Base-by-base conservation (phyloP, 2,113 vertebrate species). In the Perognathus longimembris region DNA sequence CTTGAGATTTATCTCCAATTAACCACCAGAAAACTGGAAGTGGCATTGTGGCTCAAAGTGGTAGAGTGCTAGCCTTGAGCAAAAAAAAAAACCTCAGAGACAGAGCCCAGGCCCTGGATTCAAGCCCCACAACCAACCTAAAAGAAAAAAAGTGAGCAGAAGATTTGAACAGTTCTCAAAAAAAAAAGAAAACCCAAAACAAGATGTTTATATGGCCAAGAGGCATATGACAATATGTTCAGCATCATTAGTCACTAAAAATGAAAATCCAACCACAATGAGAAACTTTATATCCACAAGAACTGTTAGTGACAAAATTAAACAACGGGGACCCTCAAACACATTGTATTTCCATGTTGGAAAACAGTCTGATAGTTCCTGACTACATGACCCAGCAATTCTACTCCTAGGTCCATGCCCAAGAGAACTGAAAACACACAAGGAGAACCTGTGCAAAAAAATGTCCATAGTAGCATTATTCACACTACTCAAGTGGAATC, bases 321-420 rank as follows among this genome's bases (percentile, higher is more conserved):
- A 66, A n/a, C 61, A 66, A 40, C 2, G n/a, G 30, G 38, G 66
- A 50, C 5, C 17, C 70, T 76, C 22, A 14, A 20, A 54, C 40
- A 26, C 10, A 73, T 14, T 34, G 34, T 50, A 40, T 64, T 26
- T 64, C 28, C 34, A 92, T 17, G 70, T 42, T 79, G 42, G 38
- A 71, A 91, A 79, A 92, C 26, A 82, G 40, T 63, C 24, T 91
- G 77, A 79, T 30, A 85, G 64, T 34, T 79, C 61, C 3, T 45
- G 40, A 70, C 40, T 6, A n/a, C 6, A 78, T n/a, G 63, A 77
- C 26, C 45, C 21, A 71, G 54, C 40, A 90, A 34, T 73, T 77
- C 38, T 18, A 54, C 21, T 84, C 40, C 26, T 57, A 79, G 40
- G 30, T 71, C 36, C 61, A 34, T 12, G 74, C 4, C n/a, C 40